These are phyloP conservation scores for Holothuria glaberrima DNA, from an alignment of 35 echinoderm and acorn worm genomes.

Conservation along the genomic window DNA sequence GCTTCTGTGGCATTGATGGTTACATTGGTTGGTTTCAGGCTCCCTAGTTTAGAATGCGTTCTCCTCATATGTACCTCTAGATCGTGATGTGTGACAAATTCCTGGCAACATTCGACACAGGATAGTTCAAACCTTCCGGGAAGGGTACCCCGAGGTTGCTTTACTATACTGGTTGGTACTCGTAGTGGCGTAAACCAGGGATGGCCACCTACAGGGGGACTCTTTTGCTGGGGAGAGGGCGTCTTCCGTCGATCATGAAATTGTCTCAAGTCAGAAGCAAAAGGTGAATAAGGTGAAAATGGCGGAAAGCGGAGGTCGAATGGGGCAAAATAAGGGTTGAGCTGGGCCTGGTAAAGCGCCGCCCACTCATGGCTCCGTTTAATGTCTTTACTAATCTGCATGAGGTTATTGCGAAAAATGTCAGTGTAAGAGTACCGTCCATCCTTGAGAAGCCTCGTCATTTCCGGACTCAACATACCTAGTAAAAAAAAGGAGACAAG, in stretches of 20 bases:
- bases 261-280: constrained; percentile 5
- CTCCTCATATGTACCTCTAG: constrained; percentile 25
- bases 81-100: constrained; percentile 25
- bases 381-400: constrained; percentile 29
- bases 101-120: constrained; percentile 16
- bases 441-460: constrained; percentile 87
- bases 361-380: constrained; percentile 19
- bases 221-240: constrained; percentile 23
- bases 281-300: constrained; percentile 8
- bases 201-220: background rate
- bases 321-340: background rate
- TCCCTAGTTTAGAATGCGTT: constrained; percentile 36
- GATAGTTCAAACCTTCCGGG: constrained; percentile 1
- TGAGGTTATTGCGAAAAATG: constrained; percentile 61
- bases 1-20: constrained; percentile 64
- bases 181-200: constrained; percentile 24
- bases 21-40: constrained; percentile 57
- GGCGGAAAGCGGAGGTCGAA: constrained; percentile 23
- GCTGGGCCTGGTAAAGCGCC: constrained; percentile 21
- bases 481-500: constrained; percentile 37
- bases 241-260: constrained; percentile 35
- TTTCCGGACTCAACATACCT: constrained; percentile 89
- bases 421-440: constrained; percentile 90
- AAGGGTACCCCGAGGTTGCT: background rate
- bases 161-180: constrained; percentile 23